These are phyloP conservation scores for Tinea semifulvella DNA, from an alignment of 2,888 invertebrate species.

Conservation along the genomic window DNA sequence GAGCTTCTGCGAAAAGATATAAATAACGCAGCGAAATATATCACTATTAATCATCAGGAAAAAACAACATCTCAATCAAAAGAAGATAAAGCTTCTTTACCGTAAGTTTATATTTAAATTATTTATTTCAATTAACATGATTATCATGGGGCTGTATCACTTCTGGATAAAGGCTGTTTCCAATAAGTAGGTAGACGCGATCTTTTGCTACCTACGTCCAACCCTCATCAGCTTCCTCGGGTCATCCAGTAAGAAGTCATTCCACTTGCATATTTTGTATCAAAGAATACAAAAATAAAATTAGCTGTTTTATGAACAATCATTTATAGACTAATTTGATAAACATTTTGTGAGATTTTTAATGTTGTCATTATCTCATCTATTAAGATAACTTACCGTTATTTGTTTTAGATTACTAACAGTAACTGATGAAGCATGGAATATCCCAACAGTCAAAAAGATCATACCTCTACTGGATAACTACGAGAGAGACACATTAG, in stretches of 20 bases:
- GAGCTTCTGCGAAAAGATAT: conserved; percentile 74
- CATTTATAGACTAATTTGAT: no score
- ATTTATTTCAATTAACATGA: no score
- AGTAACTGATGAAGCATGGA: conserved; percentile 69
- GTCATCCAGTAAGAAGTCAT: no score
- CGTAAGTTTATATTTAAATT: conserved; percentile 68
- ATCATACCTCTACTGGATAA: conserved; percentile 83
- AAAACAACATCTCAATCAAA: conserved; percentile 74
- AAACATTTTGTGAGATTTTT: not conserved
- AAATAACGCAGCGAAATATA: conserved; percentile 75
- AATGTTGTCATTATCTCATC: not conserved
- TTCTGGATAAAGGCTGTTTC: no score
- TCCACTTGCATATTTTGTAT: no score
- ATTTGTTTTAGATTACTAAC: conserved; percentile 68
- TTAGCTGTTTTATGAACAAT: no score
- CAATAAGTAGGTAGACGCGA: no score
- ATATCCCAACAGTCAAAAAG: conserved; percentile 78
- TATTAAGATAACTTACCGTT: not conserved
- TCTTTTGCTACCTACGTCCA: no score
- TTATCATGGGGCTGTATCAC: no score
- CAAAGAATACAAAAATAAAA: no score
- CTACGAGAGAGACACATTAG: conserved; percentile 77
- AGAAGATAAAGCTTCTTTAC: conserved; percentile 76
- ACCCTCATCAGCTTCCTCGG: no score
- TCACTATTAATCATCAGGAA: conserved; percentile 79